Conservation (phyloP, 2,888 invertebrate species). For the Drosophila eohydei region DNA sequence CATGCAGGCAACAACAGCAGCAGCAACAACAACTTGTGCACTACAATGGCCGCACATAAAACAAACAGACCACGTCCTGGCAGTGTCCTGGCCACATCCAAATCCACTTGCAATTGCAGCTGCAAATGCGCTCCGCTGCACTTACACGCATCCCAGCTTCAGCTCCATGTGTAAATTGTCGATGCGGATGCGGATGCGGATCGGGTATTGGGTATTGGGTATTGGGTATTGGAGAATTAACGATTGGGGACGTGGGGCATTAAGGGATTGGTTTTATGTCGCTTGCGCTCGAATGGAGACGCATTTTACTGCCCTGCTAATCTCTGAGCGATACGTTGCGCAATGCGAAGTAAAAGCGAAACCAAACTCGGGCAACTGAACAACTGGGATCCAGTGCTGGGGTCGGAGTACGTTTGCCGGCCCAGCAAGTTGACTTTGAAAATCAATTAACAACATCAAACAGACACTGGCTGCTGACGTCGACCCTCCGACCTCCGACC, state of each 20-base stretch:
- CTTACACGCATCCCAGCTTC: constrained; percentile 68
- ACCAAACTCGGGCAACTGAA: constrained; percentile 43
- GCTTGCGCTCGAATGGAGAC: constrained; percentile 75
- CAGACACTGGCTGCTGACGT: constrained; percentile 76
- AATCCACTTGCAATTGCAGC: constrained; percentile 77
- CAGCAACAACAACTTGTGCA: constrained; percentile 35
- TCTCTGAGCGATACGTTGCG: constrained; percentile 60
- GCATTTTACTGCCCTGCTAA: constrained; percentile 77
- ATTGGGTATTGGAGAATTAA: constrained; percentile 17
- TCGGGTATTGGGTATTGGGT: constrained; percentile 3
- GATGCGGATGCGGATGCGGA: constrained; percentile 47
- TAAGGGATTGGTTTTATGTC: constrained; percentile 77
- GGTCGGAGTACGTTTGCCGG: constrained; percentile 29
- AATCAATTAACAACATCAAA: constrained; percentile 85
- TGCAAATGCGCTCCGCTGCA: constrained; percentile 76
- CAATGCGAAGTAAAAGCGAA: constrained; percentile 61
- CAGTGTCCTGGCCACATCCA: constrained; percentile 56
- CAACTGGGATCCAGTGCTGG: not conserved
- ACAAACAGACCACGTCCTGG: constrained; percentile 70
- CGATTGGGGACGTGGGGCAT: constrained; percentile 32
- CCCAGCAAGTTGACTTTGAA: constrained; percentile 83
- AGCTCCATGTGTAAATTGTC: constrained; percentile 53
- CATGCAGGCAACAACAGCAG: constrained; percentile 54
- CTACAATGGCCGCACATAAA: constrained; percentile 79
- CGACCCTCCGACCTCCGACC: constrained; percentile 64